These are phyloP conservation scores for Malurus cyaneus DNA, from an alignment of 2,113 vertebrate genomes.

Conservation along the genomic window DNA sequence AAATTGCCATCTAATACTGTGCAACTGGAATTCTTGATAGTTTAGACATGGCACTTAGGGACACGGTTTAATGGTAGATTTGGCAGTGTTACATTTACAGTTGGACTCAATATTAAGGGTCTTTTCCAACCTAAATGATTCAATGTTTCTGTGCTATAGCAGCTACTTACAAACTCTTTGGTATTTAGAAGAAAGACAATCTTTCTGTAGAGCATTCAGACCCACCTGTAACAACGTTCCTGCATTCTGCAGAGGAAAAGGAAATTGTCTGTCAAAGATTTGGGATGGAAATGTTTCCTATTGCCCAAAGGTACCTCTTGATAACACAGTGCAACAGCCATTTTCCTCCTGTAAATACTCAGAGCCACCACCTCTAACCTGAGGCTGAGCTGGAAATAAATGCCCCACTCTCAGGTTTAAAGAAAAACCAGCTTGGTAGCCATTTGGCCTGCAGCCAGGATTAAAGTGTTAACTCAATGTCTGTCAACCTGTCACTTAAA, in stretches of 20 bases:
- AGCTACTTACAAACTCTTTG: not conserved
- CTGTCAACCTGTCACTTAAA: constrained; percentile 78
- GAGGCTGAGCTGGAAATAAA: constrained; percentile 39
- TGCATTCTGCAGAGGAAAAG: not conserved
- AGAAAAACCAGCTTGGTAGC: constrained; percentile 58
- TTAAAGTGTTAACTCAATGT: constrained; percentile 63
- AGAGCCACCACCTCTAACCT: constrained; percentile 19
- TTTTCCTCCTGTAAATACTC: constrained; percentile 23
- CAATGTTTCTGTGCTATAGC: not conserved
- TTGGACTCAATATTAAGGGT: not conserved
- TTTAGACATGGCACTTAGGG: not conserved
- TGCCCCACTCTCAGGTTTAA: constrained; percentile 46
- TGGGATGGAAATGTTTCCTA: not conserved
- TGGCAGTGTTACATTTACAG: not conserved
- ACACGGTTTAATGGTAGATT: not conserved
- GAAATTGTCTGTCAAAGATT: constrained; percentile 25
- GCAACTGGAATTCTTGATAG: not conserved
- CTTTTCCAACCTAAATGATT: not conserved
- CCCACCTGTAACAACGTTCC: not conserved
- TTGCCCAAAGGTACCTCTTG: not conserved
- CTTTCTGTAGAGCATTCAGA: not conserved
- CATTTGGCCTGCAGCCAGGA: constrained; percentile 72
- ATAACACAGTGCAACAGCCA: not conserved
- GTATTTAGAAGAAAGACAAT: not conserved
- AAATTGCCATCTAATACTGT: not conserved